Percentiles rank a stretch among this genome's conserved stretches.
These are phyloP conservation scores for Rissa tridactyla DNA, from an alignment of 2,113 vertebrate species.

Conservation along the genomic window DNA sequence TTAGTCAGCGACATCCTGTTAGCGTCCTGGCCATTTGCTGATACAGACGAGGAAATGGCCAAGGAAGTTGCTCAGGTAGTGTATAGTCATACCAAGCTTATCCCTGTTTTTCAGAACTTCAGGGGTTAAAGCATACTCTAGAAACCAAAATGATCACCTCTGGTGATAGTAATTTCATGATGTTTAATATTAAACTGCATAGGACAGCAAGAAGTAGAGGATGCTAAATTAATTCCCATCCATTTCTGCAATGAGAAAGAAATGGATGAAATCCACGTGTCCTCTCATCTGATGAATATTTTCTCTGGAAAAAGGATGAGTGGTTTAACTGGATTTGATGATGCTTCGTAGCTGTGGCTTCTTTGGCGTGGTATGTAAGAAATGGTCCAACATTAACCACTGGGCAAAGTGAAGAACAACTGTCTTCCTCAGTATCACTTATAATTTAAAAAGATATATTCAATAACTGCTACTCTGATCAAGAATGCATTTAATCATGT, in stretches of 20 bases:
- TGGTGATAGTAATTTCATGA: not conserved
- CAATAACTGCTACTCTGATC: not conserved
- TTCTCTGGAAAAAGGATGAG: not conserved
- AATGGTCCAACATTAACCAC: not conserved
- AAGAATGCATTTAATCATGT: not conserved
- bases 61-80: not conserved
- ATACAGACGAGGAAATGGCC: not conserved
- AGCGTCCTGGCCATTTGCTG: rapidly evolving
- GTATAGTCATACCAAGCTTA: not conserved
- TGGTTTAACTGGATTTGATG: not conserved
- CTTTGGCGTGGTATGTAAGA: not conserved
- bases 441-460: not conserved
- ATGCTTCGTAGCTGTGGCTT: not conserved
- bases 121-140: not conserved
- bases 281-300: not conserved
- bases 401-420: not conserved
- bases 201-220: not conserved
- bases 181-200: not conserved
- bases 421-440: not conserved
- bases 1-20: no score
- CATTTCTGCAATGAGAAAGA: not conserved
- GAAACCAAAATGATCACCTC: not conserved
- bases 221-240: not conserved
- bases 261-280: not conserved
- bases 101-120: not conserved